A percentile compares a stretch with the other conserved stretches of the same genome.
phyloP scores from a whole-genome alignment of 2,888 invertebrate species.

The Orchesellides sinensis region DNA sequence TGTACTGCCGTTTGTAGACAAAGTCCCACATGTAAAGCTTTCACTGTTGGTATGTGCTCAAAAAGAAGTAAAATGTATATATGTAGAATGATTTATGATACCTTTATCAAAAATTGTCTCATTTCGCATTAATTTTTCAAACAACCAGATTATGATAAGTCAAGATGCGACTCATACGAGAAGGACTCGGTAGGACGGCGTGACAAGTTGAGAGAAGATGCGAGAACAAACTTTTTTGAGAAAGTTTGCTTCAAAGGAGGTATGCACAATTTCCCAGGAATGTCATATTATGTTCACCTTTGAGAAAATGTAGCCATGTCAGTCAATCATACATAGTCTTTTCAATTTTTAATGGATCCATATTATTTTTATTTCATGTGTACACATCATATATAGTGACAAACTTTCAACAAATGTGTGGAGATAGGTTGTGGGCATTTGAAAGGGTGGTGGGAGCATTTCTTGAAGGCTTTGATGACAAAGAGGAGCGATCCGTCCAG shows the following conservation, averaged over 20 bases:
- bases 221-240: constrained; percentile 77
- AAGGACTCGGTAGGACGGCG: constrained; percentile 76
- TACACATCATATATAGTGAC: constrained; percentile 75
- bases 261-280: constrained; percentile 58
- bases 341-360: constrained; percentile 15
- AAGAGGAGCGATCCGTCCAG: constrained; percentile 76
- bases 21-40: constrained; percentile 76
- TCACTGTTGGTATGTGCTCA: constrained; percentile 76
- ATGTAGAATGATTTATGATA: constrained; percentile 7
- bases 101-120: background rate
- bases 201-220: constrained; percentile 76
- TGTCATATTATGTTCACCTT: background rate
- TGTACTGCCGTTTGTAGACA: constrained; percentile 78
- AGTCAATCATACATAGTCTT: too few relatives aligned
- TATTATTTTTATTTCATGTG: background rate
- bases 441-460: constrained; percentile 78
- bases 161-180: constrained; percentile 77
- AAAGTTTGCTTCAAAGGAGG: constrained; percentile 77
- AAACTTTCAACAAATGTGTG: constrained; percentile 77
- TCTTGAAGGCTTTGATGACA: constrained; percentile 78
- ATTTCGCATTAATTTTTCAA: background rate
- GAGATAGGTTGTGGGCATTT: constrained; percentile 78
- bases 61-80: background rate
- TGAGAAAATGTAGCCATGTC: background rate
- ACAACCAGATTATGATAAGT: constrained; percentile 77